These are phyloP conservation scores for Temnothorax longispinosus DNA, from an alignment of 1,140 invertebrate species.

Conservation along the genomic window DNA sequence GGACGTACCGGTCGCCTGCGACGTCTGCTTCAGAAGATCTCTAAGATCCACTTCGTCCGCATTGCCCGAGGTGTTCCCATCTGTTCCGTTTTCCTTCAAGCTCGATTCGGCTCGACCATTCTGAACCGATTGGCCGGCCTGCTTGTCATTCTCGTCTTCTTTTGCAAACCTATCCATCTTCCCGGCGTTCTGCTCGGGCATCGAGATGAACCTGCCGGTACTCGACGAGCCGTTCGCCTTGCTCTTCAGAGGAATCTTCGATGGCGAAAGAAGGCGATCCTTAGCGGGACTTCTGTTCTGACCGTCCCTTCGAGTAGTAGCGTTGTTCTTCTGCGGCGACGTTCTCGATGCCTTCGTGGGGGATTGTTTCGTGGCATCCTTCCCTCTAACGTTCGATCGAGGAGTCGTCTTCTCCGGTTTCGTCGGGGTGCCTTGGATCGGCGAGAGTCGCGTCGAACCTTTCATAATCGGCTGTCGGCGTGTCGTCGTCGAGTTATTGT, in stretches of 20 bases:
- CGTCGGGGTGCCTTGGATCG: conserved; percentile 81
- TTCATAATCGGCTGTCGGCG: conserved; percentile 62
- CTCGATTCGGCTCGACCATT: conserved; percentile 3
- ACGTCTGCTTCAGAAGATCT: conserved; percentile 78
- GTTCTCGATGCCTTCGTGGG: conserved; percentile 58
- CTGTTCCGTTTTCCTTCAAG: conserved; percentile 21
- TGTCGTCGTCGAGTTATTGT: conserved; percentile 63
- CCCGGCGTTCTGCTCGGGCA: not conserved
- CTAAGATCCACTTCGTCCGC: conserved; percentile 67
- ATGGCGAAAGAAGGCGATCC: conserved; percentile 74
- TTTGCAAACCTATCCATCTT: not conserved
- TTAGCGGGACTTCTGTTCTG: conserved; percentile 49
- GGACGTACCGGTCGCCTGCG: conserved; percentile 79
- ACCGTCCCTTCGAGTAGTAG: not conserved
- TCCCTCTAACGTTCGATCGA: not conserved
- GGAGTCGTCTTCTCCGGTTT: conserved; percentile 69
- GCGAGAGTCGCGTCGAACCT: conserved; percentile 73
- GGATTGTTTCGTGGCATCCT: conserved; percentile 13
- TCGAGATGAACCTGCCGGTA: conserved; percentile 60
- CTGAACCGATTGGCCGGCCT: not conserved
- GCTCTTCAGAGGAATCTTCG: conserved; percentile 79
- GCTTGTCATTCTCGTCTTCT: conserved; percentile 34
- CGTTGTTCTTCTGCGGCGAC: conserved; percentile 27
- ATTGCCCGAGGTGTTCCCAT: conserved; percentile 20
- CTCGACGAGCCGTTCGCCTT: conserved; percentile 27